phyloP scores from a whole-genome alignment of 2,888 invertebrate genomes.

The Drosophila neutralis region DNA sequence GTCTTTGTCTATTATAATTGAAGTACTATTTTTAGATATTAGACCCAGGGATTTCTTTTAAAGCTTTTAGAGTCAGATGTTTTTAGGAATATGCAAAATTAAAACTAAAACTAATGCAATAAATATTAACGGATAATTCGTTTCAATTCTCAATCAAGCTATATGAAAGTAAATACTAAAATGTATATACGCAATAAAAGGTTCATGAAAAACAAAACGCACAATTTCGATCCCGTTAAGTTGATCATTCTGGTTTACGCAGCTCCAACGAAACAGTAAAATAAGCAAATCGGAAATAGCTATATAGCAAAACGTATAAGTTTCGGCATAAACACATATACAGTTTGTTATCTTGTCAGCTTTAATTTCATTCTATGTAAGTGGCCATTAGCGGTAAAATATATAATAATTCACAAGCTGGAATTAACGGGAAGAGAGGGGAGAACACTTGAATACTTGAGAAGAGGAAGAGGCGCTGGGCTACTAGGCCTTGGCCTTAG shows the following conservation, averaged over 20 bases:
- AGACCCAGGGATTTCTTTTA: too few species aligned
- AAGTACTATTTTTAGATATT: too few species aligned
- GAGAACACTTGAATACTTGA: not conserved
- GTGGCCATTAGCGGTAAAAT: not conserved
- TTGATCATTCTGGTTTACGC: not conserved
- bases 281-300: not conserved
- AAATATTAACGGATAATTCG: not conserved
- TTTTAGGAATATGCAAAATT: not conserved
- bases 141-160: not conserved
- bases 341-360: not conserved
- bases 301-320: not conserved
- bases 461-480: not conserved
- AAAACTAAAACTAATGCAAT: not conserved
- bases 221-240: not conserved
- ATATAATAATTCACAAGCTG: not conserved
- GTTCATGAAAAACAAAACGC: not conserved
- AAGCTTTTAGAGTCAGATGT: not conserved
- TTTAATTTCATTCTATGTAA: not conserved
- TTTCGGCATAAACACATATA: not conserved
- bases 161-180: not conserved
- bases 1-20: too few species aligned
- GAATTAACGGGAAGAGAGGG: not conserved
- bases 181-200: not conserved
- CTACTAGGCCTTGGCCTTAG: constrained; percentile 30
- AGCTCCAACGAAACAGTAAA: not conserved